Evolutionary conservation across 2,797 vertebrate species (phyloP), one percentile per base, ranked within the genome.

Genomic region (Tenualosa thibaudeaui): DNA sequence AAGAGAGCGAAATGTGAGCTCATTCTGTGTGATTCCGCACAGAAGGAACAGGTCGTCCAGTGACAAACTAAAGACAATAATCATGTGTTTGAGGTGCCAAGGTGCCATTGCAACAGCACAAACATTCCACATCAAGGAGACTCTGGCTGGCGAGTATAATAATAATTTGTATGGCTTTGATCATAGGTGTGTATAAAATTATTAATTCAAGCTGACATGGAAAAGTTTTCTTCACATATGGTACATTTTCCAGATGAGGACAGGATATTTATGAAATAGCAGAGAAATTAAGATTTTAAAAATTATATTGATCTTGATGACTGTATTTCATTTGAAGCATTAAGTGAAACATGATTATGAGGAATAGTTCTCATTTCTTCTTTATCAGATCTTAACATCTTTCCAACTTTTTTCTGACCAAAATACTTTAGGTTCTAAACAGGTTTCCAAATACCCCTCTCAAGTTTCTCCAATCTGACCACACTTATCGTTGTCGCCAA

Each of bases 1-100:
- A 86, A 78, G 65, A 50, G 84, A 89, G 91, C 82, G 88, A 88
- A 91, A 89, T 90, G 83, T 90, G 88, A 90, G 90, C 86, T 87
- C 85, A 82, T 81, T 78, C 17, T 13, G 71, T 10, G 19, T 19
- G 37, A 43, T 71, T 51, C 19, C 40, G n/a, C 65, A 50, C 49
- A 62, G 31, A 53, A 62, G 13, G 13, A 81, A 81, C 65, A 71
- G 12, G 31, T 71, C 26, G 26, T 71, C 6, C 51, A 87, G 54
- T 81, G 75, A 82, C 58, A 62, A 65, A 68, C 84, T 62, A 31
- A 75, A 86, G 68, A 40, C 15, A 5, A 43, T 78, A 78, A 78
- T 78, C 43, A 46, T 68, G 26, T 78, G 37, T 78, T 46, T 78
- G 40, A 46, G 71, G 37, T 78, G 71, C 17, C 6, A 40, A 78